Evolutionary conservation across 2,797 vertebrate genomes (phyloP), one percentile per base, ranked within the genome.

Genomic region (Eospalax fontanierii): DNA sequence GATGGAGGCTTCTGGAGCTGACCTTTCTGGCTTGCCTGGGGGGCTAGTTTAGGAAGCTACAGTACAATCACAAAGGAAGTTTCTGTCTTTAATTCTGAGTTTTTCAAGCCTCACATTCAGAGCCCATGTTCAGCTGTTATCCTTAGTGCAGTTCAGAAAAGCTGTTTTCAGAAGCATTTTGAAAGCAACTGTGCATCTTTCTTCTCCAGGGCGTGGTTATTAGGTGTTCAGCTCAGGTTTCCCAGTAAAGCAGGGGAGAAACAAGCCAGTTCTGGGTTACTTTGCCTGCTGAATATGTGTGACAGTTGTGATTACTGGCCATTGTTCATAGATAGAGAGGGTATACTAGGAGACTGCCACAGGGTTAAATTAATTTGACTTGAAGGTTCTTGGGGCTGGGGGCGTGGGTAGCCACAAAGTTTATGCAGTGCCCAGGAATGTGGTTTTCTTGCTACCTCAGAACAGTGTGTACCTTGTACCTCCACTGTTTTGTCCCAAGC

Each of bases 271-370:
- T 92, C 98, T 97, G 98, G 98, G 98, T 99, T 99, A 98, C 99
- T 99, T 99, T 99, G 99, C 98, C 99, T 99, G 96, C 95, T 97
- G 98, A 98, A 98, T 97, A 98, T 98, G 98, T 54, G 97, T 98
- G 99, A 99, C 99, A 99, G 99, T 99, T 99, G 98, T 98, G 98
- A 99, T 99, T 99, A 99, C 99, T 99, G 98, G 99, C 99, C 99
- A 99, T 99, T 99, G 99, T 99, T 99, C 98, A 97, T 97, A 98
- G 98, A 98, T 98, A 98, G 98, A 96, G 97, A 97, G 95, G 97
- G 70, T 92, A 50, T 50, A 98, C 98, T 98, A 96, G 97, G 89
- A 94, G 88, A 90, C 94, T 97, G 97, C 97, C 98, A 98, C 97
- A 98, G 98, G 98, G 98, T 98, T 98, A 99, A 99, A 99, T 99